These are phyloP conservation scores for Scaptomyza graminum DNA, from an alignment of 1,140 invertebrate species.

Conservation along the genomic window DNA sequence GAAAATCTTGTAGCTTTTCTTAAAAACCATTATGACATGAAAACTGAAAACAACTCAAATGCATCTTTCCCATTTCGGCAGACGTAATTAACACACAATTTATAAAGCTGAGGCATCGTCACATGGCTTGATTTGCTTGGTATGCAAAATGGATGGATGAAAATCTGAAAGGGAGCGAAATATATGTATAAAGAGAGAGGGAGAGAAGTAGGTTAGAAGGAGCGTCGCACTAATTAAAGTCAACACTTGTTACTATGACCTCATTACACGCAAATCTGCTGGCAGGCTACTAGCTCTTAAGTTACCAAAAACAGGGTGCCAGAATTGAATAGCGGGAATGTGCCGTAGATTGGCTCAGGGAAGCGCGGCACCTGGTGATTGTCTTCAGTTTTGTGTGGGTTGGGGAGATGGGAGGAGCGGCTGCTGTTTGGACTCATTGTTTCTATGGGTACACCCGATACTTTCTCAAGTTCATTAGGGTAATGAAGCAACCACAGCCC, in stretches of 20 bases:
- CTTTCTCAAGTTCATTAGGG: constrained; percentile 82
- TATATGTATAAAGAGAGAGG: neutral
- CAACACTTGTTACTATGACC: constrained; percentile 80
- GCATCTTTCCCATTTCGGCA: constrained; percentile 9
- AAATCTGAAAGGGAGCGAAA: neutral
- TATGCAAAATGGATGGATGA: constrained; percentile 29
- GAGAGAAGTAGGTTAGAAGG: neutral
- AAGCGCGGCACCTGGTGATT: constrained; percentile 64
- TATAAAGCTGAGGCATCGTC: constrained; percentile 37
- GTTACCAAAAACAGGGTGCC: constrained; percentile 16
- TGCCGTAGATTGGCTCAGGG: neutral
- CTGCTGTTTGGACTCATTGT: constrained; percentile 49
- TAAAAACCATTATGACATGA: neutral
- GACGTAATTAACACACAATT: constrained; percentile 67
- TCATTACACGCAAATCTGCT: constrained; percentile 75
- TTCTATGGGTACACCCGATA: constrained; percentile 76
- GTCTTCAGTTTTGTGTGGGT: constrained; percentile 53
- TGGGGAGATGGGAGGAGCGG: too few species aligned
- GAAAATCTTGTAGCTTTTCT: neutral
- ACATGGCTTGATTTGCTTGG: constrained; percentile 49
- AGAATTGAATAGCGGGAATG: neutral
- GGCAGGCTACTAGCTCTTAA: constrained; percentile 20
- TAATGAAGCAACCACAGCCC: constrained; percentile 76
- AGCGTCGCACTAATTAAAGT: constrained; percentile 74
- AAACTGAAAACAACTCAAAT: constrained; percentile 1